A percentile compares a stretch with the other conserved stretches of the same genome.
Conservation (phyloP, 2,888 invertebrate genomes). For the Cephus pulcher region DNA sequence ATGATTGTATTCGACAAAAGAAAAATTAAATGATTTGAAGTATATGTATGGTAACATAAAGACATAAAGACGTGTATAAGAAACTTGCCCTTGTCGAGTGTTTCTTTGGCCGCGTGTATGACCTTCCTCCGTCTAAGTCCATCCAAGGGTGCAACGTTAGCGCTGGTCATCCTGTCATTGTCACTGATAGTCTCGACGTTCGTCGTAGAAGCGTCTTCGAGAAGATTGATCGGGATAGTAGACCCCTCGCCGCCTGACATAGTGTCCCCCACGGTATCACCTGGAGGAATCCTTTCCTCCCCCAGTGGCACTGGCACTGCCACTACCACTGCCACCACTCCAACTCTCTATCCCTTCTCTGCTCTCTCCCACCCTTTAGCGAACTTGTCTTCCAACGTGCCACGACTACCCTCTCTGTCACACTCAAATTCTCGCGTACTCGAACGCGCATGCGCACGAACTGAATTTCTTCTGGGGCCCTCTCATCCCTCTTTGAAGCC, state of each 20-base stretch:
- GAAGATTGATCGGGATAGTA: slow-evolving; percentile 51
- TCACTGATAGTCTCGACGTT: slow-evolving; percentile 43
- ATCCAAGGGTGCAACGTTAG: slow-evolving; percentile 43
- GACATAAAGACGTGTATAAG: not conserved
- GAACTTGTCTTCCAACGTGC: not conserved
- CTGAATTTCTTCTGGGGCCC: not conserved
- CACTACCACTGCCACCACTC: slow-evolving; percentile 9
- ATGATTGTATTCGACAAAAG: not conserved
- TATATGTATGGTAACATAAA: not conserved
- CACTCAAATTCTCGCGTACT: not conserved
- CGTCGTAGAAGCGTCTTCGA: slow-evolving; percentile 28
- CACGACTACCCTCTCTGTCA: not conserved
- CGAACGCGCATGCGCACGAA: not conserved
- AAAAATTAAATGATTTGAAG: not conserved
- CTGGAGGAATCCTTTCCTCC: slow-evolving; percentile 6
- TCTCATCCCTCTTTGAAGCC: not conserved
- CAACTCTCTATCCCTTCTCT: slow-evolving; percentile 11
- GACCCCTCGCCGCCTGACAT: slow-evolving; percentile 67
- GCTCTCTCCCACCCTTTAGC: not conserved
- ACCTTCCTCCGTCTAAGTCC: slow-evolving; percentile 69
- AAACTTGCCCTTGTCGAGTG: slow-evolving; percentile 70
- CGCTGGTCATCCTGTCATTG: slow-evolving; percentile 43
- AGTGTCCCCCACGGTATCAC: slow-evolving; percentile 41
- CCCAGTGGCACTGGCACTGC: slow-evolving; percentile 8
- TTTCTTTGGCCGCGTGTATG: slow-evolving; percentile 71